These are phyloP conservation scores for Venusia cambrica DNA, from an alignment of 2,888 invertebrate genomes.

Conservation along the genomic window DNA sequence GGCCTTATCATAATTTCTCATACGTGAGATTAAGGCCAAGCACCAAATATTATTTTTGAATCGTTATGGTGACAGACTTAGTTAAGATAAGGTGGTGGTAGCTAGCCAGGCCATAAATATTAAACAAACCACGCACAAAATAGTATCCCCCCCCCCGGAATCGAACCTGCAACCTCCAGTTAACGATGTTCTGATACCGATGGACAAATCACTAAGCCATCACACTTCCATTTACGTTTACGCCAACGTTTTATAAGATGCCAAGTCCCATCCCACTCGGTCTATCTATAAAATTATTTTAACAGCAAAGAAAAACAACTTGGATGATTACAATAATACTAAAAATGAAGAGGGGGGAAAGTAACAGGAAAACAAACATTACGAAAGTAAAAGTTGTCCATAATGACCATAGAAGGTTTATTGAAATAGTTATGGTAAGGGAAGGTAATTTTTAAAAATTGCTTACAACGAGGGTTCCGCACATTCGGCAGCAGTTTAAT, in stretches of 20 bases:
- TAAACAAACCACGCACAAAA: too few relatives aligned
- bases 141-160: too few relatives aligned
- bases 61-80: too few relatives aligned
- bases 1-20: too few relatives aligned
- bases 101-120: too few relatives aligned
- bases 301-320: constrained; percentile 44
- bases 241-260: constrained; percentile 13
- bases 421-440: constrained; percentile 70
- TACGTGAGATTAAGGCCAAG: too few relatives aligned
- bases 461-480: constrained; percentile 57
- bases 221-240: constrained; percentile 9
- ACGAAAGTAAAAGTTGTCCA: constrained; percentile 70
- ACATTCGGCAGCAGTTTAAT: constrained; percentile 70
- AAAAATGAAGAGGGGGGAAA: constrained; percentile 48
- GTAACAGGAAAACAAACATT: constrained; percentile 59
- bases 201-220: constrained; percentile 4
- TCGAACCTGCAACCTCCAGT: too few relatives aligned
- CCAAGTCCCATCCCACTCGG: constrained; percentile 15
- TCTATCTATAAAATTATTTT: constrained; percentile 32
- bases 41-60: too few relatives aligned
- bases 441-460: constrained; percentile 73
- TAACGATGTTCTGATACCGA: too few relatives aligned
- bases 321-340: constrained; percentile 46
- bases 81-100: too few relatives aligned
- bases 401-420: constrained; percentile 72